Evolutionary conservation across 2,113 vertebrate genomes (phyloP).

Genomic region (Fulica atra): DNA sequence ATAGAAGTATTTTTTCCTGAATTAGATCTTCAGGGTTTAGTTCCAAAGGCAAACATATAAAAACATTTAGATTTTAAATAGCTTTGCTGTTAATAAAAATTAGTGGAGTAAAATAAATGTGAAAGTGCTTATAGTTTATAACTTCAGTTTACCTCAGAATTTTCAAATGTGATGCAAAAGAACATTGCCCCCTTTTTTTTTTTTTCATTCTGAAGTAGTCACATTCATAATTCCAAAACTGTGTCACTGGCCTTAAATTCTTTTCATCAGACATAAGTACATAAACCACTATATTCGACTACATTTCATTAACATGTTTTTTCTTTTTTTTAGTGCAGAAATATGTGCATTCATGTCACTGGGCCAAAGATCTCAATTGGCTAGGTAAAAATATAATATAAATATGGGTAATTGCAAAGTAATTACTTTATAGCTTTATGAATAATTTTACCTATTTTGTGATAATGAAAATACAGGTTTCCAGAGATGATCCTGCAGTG

Average conservation of each 20-base stretch:
- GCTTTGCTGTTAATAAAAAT: not conserved
- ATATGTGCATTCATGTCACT: not conserved
- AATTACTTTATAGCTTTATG: not conserved
- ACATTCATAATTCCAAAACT: not conserved
- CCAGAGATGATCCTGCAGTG: not conserved
- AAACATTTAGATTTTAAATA: not conserved
- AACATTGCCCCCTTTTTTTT: not conserved
- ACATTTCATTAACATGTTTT: not conserved
- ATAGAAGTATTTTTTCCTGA: not conserved
- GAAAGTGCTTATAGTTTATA: not conserved
- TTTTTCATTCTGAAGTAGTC: not conserved
- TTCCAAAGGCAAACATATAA: not conserved
- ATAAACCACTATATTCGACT: not conserved
- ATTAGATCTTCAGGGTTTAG: not conserved
- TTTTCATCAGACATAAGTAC: not conserved
- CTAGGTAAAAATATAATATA: not conserved
- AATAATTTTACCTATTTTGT: not conserved
- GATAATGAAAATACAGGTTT: not conserved
- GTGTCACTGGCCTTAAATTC: not conserved
- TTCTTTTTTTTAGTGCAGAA: not conserved
- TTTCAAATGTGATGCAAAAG: not conserved
- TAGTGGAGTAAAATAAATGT: not conserved
- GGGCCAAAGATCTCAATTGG: not conserved
- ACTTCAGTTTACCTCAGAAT: not conserved
- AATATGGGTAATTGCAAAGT: not conserved